Evolutionary conservation across 2,797 vertebrate species (phyloP).

Genomic region (Psittacula echo): DNA sequence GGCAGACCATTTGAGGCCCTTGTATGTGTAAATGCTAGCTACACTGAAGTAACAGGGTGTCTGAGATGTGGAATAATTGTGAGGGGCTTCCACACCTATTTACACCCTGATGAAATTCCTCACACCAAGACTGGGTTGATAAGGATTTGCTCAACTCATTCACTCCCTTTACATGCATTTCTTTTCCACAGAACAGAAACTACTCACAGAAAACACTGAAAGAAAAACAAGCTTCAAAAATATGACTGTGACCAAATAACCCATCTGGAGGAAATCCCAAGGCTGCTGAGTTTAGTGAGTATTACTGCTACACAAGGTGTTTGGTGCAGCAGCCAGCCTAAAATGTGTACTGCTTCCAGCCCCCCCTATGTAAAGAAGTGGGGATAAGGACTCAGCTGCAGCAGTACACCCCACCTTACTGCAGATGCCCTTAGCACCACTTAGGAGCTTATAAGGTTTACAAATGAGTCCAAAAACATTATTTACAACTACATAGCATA

Average conservation of each 20-base stretch:
- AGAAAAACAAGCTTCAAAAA: background rate
- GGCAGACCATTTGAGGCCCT: background rate
- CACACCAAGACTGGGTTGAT: background rate
- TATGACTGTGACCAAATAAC: background rate
- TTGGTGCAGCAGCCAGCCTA: background rate
- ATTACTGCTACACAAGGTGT: background rate
- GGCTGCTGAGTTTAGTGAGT: background rate
- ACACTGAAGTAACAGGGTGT: background rate
- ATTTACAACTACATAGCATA: background rate
- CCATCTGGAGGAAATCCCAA: background rate
- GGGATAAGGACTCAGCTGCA: background rate
- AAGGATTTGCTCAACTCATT: background rate
- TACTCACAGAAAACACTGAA: background rate
- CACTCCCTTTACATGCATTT: background rate
- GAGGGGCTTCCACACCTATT: background rate
- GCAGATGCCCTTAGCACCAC: background rate
- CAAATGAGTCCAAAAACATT: background rate
- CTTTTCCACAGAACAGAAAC: background rate
- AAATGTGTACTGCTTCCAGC: background rate
- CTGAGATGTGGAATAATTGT: background rate
- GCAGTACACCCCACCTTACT: background rate
- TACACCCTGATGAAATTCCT: background rate
- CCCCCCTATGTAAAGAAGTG: fast-evolving
- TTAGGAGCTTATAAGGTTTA: background rate
- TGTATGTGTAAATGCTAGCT: background rate